These are phyloP conservation scores for Mythimna lalbum DNA, from an alignment of 2,888 invertebrate species.

Conservation along the genomic window DNA sequence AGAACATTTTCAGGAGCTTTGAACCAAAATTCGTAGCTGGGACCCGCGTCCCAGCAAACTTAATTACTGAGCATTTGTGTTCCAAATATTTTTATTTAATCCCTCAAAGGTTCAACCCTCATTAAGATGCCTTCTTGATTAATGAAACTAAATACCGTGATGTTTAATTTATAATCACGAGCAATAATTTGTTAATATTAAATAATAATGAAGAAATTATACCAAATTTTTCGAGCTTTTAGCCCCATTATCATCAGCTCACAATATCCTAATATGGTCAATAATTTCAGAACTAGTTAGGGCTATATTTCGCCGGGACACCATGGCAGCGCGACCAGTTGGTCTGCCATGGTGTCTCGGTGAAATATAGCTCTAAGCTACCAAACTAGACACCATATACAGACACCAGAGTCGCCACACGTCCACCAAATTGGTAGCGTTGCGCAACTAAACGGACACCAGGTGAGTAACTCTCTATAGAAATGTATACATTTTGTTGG, in stretches of 20 bases:
- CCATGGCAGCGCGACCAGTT: too few species aligned
- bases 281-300: neutral
- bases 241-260: neutral
- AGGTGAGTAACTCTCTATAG: too few species aligned
- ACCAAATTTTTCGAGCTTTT: neutral
- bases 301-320: too few species aligned
- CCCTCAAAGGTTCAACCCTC: constrained; percentile 18
- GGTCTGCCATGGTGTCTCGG: too few species aligned
- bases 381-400: too few species aligned
- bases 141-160: constrained; percentile 30
- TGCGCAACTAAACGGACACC: too few species aligned
- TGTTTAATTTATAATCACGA: neutral
- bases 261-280: neutral
- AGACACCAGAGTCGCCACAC: too few species aligned
- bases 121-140: constrained; percentile 22
- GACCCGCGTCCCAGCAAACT: too few species aligned
- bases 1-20: neutral
- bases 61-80: neutral
- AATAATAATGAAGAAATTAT: neutral
- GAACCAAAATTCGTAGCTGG: neutral
- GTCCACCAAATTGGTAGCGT: too few species aligned
- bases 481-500: too few species aligned
- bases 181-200: neutral
- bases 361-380: too few species aligned
- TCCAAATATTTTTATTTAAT: constrained; percentile 9